Evolutionary conservation across 2,113 vertebrate genomes (phyloP), one percentile per base, ranked within the genome.

Genomic region (Spermophilus dauricus): DNA sequence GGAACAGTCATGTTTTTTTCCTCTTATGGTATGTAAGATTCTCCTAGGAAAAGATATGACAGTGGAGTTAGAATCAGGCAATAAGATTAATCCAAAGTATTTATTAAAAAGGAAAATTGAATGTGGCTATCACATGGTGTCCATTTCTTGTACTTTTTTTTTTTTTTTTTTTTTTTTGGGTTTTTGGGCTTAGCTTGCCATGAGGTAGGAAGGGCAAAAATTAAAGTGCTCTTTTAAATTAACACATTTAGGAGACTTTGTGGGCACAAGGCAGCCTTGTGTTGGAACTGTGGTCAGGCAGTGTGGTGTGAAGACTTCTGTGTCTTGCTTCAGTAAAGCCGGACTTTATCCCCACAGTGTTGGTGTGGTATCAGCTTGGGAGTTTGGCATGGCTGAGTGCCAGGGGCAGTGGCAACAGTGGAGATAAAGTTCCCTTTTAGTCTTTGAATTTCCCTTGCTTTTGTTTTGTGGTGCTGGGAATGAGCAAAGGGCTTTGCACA

Each of bases 381-480:
- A 58, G 56, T 39, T 20, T 70, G 83, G 7, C 77, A n/a, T 73
- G 48, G 2, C 10, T 39, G 5, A 18, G 58, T n/a, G n/a, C 42
- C 4, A 16, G 16, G 0, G 12, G n/a, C 58, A 30, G 11, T 28
- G 39, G 22, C 0, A 2, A 17, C 30, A 37, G 0, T 32, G 39
- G 45, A 34, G 28, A 11, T 51, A 10, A 87, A 24, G 16, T 72
- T 96, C 18, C 16, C 16, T 67, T 45, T 48, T 32, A 78, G 45
- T 24, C 77, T 86, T 58, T 63, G 20, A 48, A 2, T 28, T 53
- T 73, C 26, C 0, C 56, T n/a, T 72, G 14, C 6, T 58, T 30
- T 24, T 18, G 17, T 9, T 34, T 34, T 39, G 5, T 2, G 5
- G 34, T 8, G 18, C 28, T 69, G 28, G 61, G 37, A 56, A 69